Conservation (phyloP, 2,888 invertebrate genomes). For the Alloplasta piceator region DNA sequence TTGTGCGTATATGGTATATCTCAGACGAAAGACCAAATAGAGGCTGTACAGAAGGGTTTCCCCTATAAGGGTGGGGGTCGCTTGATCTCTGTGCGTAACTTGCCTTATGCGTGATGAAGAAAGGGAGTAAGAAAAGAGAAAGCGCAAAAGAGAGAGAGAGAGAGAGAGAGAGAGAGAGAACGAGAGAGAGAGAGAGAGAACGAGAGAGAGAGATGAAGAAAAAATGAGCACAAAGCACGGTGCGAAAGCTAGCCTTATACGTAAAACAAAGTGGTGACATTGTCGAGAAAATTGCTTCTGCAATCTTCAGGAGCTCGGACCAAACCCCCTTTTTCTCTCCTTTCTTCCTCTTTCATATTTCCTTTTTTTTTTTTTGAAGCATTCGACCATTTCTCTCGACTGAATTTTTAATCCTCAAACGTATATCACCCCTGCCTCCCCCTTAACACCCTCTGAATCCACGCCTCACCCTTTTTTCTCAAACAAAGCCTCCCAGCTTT, state of each 20-base stretch:
- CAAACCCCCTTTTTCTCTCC: constrained; percentile 24
- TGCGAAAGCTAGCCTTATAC: constrained; percentile 64
- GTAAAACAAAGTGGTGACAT: constrained; percentile 74
- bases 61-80: constrained; percentile 16
- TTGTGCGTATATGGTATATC: constrained; percentile 39
- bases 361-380: constrained; percentile 52
- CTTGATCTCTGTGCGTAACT: constrained; percentile 58
- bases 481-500: neutral
- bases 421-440: neutral
- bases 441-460: constrained; percentile 4
- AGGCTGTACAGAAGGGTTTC: constrained; percentile 34
- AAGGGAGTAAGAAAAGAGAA: no score
- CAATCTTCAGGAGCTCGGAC: constrained; percentile 73
- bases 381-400: constrained; percentile 61
- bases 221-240: constrained; percentile 50
- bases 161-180: no score
- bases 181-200: no score
- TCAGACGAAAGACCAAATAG: constrained; percentile 45
- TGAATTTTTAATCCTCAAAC: constrained; percentile 59
- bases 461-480: constrained; percentile 11
- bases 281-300: constrained; percentile 77
- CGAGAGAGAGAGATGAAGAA: no score
- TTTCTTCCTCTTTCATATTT: constrained; percentile 10
- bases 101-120: constrained; percentile 1
- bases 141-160: no score